These are phyloP conservation scores for Eristalis arbustorum DNA, from an alignment of 2,888 invertebrate genomes.

Conservation along the genomic window DNA sequence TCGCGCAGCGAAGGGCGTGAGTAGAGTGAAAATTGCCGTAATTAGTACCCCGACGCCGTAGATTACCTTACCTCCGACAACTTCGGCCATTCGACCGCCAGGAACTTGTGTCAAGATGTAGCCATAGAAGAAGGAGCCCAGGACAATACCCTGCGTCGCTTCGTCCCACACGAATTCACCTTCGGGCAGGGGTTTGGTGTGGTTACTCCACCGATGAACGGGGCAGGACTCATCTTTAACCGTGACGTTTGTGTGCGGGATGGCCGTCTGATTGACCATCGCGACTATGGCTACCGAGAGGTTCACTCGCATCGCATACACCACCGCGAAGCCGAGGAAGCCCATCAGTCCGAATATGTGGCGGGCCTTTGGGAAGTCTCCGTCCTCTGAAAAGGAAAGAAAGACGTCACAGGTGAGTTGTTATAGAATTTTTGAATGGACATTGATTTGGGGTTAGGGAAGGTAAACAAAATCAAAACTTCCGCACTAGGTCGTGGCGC, in stretches of 20 bases:
- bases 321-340: conserved; percentile 92
- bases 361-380: conserved; percentile 83
- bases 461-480: too few relatives aligned
- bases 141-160: conserved; percentile 88
- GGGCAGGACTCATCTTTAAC: conserved; percentile 81
- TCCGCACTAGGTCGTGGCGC: too few relatives aligned
- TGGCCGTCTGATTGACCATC: conserved; percentile 91
- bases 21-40: conserved; percentile 90
- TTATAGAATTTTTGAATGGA: too few relatives aligned
- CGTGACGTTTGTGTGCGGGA: conserved; percentile 82
- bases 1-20: conserved; percentile 90
- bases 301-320: conserved; percentile 94
- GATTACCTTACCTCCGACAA: conserved; percentile 92
- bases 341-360: conserved; percentile 91
- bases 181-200: conserved; percentile 72
- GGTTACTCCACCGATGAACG: conserved; percentile 81
- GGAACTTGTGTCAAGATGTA: conserved; percentile 90
- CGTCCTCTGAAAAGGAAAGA: conserved; percentile 67
- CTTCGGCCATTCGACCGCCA: conserved; percentile 91
- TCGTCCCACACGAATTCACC: conserved; percentile 91
- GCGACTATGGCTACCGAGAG: conserved; percentile 96
- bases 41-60: conserved; percentile 91
- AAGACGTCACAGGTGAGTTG: too few relatives aligned
- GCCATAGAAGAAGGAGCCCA: conserved; percentile 92
- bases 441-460: too few relatives aligned